Evolutionary conservation across 2,797 vertebrate species (phyloP), one percentile per base, ranked within the genome.

Genomic region (Tapera naevia): DNA sequence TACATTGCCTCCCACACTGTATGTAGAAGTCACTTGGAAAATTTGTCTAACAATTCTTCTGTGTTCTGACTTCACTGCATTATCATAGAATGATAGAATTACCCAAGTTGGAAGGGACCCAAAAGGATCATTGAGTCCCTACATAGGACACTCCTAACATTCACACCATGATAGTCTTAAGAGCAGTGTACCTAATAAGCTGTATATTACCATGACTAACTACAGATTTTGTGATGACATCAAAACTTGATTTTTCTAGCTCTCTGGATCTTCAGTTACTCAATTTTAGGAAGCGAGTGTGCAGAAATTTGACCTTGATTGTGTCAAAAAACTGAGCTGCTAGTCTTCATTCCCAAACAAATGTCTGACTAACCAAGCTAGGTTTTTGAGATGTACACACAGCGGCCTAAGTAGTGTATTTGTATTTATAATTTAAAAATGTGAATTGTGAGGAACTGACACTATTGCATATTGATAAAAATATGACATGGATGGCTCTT

Each of bases 261-360:
- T 48, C 83, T 64, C 16, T 5, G 4, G 45, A 23, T 72, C 50
- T 71, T 75, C 62, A 57, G 1, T 12, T 70, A 21, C 30, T 25
- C 6, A 13, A 61, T 71, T 58, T 33, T 46, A 43, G 18, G 58
- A 43, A 80, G 13, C 0, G 0, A 35, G 3, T 7, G 16, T 50
- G 51, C 32, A 28, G 35, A 62, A 80, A 66, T 87, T 85, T 19
- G 11, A 53, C 65, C 50, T 83, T 71, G 50, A 19, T 75, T 62
- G 10, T 17, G 30, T 79, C 39, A 60, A 75, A 43, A 80, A 80
- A 43, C n/a, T 45, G 64, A 89, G 53, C 28, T 91, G 37, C 32
- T 4, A 4, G 30, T 56, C 50, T 33, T 78, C 13, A 32, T 60
- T 79, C 28, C 41, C 41, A 33, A 67, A 46, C 23, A 58, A 27